Evolutionary conservation across 1,140 invertebrate genomes (phyloP).

Genomic region (Atta texana): DNA sequence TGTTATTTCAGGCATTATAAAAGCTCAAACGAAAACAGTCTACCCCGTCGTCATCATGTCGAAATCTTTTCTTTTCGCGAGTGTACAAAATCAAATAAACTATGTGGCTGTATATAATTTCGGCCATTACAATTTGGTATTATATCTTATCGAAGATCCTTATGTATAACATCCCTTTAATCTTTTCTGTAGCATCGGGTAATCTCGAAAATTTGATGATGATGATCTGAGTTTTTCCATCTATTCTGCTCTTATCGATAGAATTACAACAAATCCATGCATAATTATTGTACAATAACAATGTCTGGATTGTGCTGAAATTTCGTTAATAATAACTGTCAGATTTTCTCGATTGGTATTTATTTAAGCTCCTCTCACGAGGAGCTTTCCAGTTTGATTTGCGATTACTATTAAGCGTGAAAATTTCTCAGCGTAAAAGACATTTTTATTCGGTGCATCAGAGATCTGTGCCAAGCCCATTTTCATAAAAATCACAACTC

Average conservation of each 20-base stretch:
- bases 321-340: constrained; percentile 58
- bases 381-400: background rate
- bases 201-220: constrained; percentile 53
- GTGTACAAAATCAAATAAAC: background rate
- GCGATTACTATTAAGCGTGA: background rate
- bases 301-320: constrained; percentile 42
- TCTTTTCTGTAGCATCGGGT: constrained; percentile 33
- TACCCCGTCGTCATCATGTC: background rate
- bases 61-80: background rate
- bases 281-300: constrained; percentile 41
- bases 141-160: constrained; percentile 32
- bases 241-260: background rate
- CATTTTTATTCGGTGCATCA: background rate
- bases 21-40: constrained; percentile 7
- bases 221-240: constrained; percentile 56
- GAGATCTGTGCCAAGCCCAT: background rate
- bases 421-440: background rate
- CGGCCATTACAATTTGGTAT: constrained; percentile 56
- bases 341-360: background rate
- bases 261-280: constrained; percentile 52
- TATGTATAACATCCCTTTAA: constrained; percentile 43
- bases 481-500: background rate
- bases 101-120: too few species aligned
- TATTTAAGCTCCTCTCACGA: background rate
- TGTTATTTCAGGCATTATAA: constrained; percentile 9